Percentiles rank a stretch among this genome's conserved stretches.
These are phyloP conservation scores for Caerostris extrusa DNA, from an alignment of 1,140 invertebrate species.

Conservation along the genomic window DNA sequence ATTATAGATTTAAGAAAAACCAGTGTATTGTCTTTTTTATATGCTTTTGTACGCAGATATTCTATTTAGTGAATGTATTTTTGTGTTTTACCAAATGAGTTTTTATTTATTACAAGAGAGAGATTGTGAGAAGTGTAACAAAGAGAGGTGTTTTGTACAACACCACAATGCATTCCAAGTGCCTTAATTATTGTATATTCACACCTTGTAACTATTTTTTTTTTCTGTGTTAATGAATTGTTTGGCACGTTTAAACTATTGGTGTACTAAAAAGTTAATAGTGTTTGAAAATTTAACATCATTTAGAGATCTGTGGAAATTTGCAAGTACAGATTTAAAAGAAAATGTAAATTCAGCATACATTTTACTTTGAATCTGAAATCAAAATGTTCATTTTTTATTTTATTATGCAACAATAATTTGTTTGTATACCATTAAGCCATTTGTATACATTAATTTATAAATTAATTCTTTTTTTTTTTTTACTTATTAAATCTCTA, in stretches of 20 bases:
- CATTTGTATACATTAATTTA: no score
- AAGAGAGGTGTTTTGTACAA: slow-evolving; percentile 15
- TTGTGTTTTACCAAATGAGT: slow-evolving; percentile 68
- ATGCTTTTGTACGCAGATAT: slow-evolving; percentile 75
- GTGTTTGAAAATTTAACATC: neutral
- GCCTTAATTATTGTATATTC: slow-evolving; percentile 67
- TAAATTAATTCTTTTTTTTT: no score
- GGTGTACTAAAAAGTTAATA: neutral
- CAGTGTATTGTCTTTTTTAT: slow-evolving; percentile 50
- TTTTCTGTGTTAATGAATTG: neutral
- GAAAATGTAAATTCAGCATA: no score
- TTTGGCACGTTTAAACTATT: slow-evolving; percentile 28
- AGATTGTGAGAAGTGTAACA: slow-evolving; percentile 52
- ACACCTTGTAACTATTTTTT: slow-evolving; percentile 43
- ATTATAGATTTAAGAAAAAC: slow-evolving; percentile 19
- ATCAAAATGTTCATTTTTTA: no score
- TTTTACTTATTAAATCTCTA: no score
- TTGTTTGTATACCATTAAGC: no score
- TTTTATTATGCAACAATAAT: no score
- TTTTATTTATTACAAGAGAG: slow-evolving; percentile 75
- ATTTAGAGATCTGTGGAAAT: no score
- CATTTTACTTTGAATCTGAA: no score
- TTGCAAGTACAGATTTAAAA: no score
- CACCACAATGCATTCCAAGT: slow-evolving; percentile 74
- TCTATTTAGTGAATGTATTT: slow-evolving; percentile 68